These are phyloP conservation scores for Schrankia costaestrigalis DNA, from an alignment of 2,888 invertebrate species.

Conservation along the genomic window DNA sequence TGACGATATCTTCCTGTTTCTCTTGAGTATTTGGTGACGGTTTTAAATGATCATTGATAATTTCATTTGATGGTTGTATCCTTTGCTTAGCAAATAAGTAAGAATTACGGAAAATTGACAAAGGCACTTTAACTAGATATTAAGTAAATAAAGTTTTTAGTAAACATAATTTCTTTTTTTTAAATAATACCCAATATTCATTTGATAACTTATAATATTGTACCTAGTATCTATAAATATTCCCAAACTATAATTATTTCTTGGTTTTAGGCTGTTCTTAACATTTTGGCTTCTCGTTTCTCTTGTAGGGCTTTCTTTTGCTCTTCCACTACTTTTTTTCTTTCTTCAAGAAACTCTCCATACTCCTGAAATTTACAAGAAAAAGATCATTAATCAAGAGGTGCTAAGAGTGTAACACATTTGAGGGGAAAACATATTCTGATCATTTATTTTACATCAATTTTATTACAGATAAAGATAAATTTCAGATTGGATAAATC, in stretches of 20 bases:
- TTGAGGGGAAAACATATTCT: too few species aligned
- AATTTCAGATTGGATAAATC: too few species aligned
- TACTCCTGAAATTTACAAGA: constrained; percentile 82
- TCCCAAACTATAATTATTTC: constrained; percentile 35
- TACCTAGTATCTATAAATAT: constrained; percentile 22
- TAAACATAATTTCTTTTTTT: constrained; percentile 17
- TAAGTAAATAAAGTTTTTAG: constrained; percentile 27
- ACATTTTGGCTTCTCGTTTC: constrained; percentile 93
- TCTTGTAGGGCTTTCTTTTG: constrained; percentile 90
- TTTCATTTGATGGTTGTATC: too few species aligned
- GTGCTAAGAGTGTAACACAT: too few species aligned
- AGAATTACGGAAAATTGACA: too few species aligned
- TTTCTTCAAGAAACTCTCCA: constrained; percentile 88
- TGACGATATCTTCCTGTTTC: too few species aligned
- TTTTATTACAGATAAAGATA: too few species aligned
- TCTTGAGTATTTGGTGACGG: too few species aligned
- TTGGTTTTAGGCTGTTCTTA: constrained; percentile 91
- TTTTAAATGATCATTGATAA: too few species aligned
- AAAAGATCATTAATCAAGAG: neutral
- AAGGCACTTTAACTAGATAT: constrained; percentile 11
- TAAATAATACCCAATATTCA: constrained; percentile 12
- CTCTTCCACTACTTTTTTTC: constrained; percentile 84
- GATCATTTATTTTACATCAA: too few species aligned
- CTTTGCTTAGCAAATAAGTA: too few species aligned
- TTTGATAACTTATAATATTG: constrained; percentile 14